These are phyloP conservation scores for Macrochelys suwanniensis DNA, from an alignment of 2,797 vertebrate genomes.

Conservation along the genomic window DNA sequence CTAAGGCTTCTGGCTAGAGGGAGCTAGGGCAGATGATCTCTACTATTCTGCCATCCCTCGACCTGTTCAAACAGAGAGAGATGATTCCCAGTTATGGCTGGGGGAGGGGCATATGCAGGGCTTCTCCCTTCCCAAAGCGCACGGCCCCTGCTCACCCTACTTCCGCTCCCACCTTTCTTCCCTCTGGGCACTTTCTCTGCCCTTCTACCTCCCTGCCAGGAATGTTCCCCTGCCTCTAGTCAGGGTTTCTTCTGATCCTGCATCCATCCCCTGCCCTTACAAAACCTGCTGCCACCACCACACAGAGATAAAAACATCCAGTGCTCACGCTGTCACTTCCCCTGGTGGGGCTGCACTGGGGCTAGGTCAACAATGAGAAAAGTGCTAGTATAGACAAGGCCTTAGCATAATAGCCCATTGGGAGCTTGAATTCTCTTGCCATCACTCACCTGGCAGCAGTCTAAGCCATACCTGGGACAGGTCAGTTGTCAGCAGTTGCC, in stretches of 20 bases:
- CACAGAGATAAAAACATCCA: neutral
- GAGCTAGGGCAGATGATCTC: neutral
- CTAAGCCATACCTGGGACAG: neutral
- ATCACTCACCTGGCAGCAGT: neutral
- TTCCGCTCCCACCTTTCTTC: neutral
- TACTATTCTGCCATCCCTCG: neutral
- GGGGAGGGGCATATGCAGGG: neutral
- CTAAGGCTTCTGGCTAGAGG: neutral
- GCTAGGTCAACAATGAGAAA: neutral
- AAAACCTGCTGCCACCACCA: neutral
- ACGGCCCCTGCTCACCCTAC: neutral
- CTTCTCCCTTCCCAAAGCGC: neutral
- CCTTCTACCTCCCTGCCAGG: neutral
- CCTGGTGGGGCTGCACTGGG: neutral
- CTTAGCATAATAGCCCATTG: neutral
- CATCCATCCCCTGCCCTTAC: neutral
- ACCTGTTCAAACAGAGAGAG: neutral
- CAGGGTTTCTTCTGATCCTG: neutral
- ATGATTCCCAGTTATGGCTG: neutral
- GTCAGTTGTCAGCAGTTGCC: neutral
- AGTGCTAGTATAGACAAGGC: neutral
- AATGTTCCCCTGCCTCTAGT: neutral
- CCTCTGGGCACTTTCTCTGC: neutral
- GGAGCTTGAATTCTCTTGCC: neutral
- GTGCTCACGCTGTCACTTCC: neutral